Evolutionary conservation across 2,113 vertebrate species (phyloP).

Genomic region (Cygnus buccinator): DNA sequence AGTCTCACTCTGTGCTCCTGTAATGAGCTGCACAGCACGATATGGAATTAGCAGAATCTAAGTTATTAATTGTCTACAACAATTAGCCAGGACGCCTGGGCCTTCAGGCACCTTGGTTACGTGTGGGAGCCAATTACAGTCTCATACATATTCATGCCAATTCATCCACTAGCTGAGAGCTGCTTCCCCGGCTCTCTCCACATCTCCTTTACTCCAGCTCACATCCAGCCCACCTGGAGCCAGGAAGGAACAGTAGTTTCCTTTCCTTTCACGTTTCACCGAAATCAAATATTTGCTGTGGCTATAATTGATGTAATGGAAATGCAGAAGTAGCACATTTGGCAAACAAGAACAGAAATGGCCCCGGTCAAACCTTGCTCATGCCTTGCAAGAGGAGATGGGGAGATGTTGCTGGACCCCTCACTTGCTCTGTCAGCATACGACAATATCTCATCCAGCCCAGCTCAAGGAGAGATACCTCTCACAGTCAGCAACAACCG

Average conservation of each 20-base stretch:
- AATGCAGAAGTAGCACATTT: neutral
- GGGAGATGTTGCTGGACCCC: neutral
- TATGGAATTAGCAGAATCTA: slow-evolving; percentile 69
- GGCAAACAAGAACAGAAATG: neutral
- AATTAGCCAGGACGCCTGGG: slow-evolving; percentile 74
- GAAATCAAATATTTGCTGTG: slow-evolving; percentile 44
- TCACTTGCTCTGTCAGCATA: neutral
- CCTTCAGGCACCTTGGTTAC: slow-evolving; percentile 62
- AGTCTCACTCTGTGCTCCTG: neutral
- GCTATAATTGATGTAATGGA: neutral
- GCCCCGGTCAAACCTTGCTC: neutral
- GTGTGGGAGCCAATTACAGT: slow-evolving; percentile 70
- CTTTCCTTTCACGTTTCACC: slow-evolving; percentile 1
- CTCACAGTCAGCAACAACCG: neutral
- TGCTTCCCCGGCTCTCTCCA: neutral
- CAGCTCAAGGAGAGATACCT: neutral
- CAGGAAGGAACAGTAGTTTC: neutral
- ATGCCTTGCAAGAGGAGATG: neutral
- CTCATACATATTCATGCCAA: slow-evolving; percentile 66
- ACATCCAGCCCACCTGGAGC: neutral
- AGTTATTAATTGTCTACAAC: slow-evolving; percentile 83
- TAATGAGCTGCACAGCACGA: slow-evolving; percentile 51
- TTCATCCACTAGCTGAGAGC: slow-evolving; percentile 19
- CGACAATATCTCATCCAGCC: no score
- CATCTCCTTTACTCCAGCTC: neutral